A percentile compares a stretch with the other conserved stretches of the same genome.
Evolutionary conservation across 2,888 invertebrate genomes (phyloP).

Genomic region (Agrochola litura): DNA sequence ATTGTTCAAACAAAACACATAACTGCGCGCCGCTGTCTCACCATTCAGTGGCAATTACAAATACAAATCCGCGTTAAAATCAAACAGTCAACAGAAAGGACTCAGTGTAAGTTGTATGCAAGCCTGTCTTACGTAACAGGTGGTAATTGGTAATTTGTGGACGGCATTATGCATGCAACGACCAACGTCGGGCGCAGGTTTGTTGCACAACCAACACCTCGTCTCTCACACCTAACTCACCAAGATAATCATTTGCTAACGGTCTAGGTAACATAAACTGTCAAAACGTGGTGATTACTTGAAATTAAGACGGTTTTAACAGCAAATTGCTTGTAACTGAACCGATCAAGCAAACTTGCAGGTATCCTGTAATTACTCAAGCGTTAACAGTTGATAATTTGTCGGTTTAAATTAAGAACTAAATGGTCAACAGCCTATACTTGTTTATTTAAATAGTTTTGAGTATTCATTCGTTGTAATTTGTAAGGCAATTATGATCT

Average conservation of each 20-base stretch:
- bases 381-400: slow-evolving; percentile 56
- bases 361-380: slow-evolving; percentile 52
- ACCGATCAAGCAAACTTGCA: slow-evolving; percentile 37
- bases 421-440: slow-evolving; percentile 38
- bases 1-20: slow-evolving; percentile 13
- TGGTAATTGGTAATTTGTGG: slow-evolving; percentile 69
- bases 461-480: slow-evolving; percentile 40
- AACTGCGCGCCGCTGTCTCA: slow-evolving; percentile 6
- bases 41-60: slow-evolving; percentile 51
- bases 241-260: slow-evolving; percentile 55
- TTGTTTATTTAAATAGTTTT: slow-evolving; percentile 43
- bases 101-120: slow-evolving; percentile 50
- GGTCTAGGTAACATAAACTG: slow-evolving; percentile 51
- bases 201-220: slow-evolving; percentile 64
- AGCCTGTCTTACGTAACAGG: slow-evolving; percentile 59
- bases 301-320: slow-evolving; percentile 51
- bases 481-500: slow-evolving; percentile 40
- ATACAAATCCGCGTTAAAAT: slow-evolving; percentile 41
- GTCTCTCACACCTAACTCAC: slow-evolving; percentile 49
- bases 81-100: slow-evolving; percentile 54
- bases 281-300: slow-evolving; percentile 52
- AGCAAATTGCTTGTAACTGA: slow-evolving; percentile 44
- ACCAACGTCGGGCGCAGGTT: slow-evolving; percentile 53
- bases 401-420: slow-evolving; percentile 59
- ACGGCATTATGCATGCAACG: slow-evolving; percentile 65